phyloP scores from a whole-genome alignment of 2,113 vertebrate species.

The Brachypodius melanocephalos region DNA sequence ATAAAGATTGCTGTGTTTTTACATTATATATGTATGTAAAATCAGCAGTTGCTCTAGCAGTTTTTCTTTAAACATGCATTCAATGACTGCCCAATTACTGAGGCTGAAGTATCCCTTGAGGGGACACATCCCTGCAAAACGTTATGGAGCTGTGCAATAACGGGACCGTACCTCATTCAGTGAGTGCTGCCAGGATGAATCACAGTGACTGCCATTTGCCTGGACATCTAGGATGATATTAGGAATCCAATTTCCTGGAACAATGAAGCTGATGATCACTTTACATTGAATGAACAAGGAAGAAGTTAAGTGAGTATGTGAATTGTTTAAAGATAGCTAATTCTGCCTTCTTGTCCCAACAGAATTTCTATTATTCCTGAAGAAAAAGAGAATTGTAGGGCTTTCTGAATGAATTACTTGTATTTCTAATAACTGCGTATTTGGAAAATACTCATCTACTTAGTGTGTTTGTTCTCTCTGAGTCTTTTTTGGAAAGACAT shows the following conservation, averaged over 20 bases:
- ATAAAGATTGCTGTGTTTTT: not conserved
- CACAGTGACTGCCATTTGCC: conserved; percentile 81
- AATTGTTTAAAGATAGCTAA: not conserved
- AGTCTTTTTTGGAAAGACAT: not conserved
- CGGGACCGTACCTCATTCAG: conserved; percentile 80
- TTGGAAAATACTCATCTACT: not conserved
- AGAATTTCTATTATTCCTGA: not conserved
- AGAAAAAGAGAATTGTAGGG: not conserved
- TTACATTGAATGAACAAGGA: not conserved
- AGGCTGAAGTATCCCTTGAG: not conserved
- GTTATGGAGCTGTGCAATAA: not conserved
- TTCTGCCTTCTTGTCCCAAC: not conserved
- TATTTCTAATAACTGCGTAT: not conserved
- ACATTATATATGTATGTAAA: not conserved
- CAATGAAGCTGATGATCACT: not conserved
- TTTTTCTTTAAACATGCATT: not conserved
- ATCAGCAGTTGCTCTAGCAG: not conserved
- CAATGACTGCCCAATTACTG: not conserved
- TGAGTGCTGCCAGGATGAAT: conserved; percentile 80
- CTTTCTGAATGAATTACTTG: not conserved
- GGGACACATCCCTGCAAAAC: not conserved
- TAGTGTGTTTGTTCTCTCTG: not conserved
- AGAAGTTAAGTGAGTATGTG: not conserved
- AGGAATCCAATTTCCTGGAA: conserved; percentile 74
- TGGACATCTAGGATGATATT: conserved; percentile 84